Conservation (phyloP, 2,888 invertebrate species). For the Latrodectus hesperus region DNA sequence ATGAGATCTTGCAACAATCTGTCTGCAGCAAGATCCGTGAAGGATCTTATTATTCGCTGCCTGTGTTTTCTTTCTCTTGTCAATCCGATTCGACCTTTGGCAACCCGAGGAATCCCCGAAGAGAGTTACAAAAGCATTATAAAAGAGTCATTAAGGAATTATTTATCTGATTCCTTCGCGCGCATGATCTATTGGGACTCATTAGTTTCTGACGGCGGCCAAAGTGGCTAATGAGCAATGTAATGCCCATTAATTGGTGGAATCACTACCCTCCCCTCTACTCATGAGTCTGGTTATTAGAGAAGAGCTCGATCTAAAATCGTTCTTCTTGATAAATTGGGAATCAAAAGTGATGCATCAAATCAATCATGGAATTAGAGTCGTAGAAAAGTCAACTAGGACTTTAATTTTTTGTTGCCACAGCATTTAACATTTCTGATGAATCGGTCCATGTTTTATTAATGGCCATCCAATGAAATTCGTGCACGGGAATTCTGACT, state of each 20-base stretch:
- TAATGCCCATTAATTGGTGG: slow-evolving; percentile 60
- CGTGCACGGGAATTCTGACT: background rate
- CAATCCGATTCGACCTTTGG: background rate
- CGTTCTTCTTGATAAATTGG: background rate
- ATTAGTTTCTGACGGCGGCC: slow-evolving; percentile 35
- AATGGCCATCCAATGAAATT: background rate
- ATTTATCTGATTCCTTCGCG: slow-evolving; percentile 35
- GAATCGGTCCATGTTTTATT: background rate
- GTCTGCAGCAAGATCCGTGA: slow-evolving; percentile 32
- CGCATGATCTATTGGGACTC: slow-evolving; percentile 37
- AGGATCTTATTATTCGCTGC: slow-evolving; percentile 2
- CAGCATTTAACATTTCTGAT: background rate
- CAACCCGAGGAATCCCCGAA: background rate
- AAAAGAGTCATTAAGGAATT: slow-evolving; percentile 52
- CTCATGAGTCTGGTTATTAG: background rate
- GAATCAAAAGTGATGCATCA: slow-evolving; percentile 25
- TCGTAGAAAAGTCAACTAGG: background rate
- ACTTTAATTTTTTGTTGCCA: background rate
- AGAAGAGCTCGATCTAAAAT: background rate
- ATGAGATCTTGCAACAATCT: slow-evolving; percentile 51
- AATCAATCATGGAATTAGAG: slow-evolving; percentile 22
- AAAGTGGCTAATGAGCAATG: slow-evolving; percentile 59
- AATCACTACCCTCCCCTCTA: background rate
- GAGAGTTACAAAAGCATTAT: slow-evolving; percentile 29
- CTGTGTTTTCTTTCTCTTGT: slow-evolving; percentile 9